A percentile compares a stretch with the other conserved stretches of the same genome.
phyloP scores from a whole-genome alignment of 2,113 vertebrate genomes.

The Passer domesticus region DNA sequence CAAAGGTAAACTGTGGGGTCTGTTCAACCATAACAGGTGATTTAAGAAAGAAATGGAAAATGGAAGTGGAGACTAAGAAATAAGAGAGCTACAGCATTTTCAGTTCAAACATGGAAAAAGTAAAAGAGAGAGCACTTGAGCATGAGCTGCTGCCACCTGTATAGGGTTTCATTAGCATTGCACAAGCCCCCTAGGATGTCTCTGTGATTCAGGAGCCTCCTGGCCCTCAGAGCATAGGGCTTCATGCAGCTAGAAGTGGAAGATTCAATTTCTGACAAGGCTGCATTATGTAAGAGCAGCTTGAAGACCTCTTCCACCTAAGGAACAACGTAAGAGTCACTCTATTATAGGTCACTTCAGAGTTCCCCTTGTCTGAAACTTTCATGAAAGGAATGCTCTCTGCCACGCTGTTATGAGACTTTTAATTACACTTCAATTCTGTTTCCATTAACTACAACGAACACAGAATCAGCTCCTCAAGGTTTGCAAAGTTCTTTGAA shows the following conservation, averaged over 20 bases:
- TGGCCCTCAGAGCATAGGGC: not conserved
- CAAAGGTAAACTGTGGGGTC: not conserved
- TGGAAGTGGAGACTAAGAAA: not conserved
- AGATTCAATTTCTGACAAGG: not conserved
- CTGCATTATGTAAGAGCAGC: not conserved
- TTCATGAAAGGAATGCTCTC: not conserved
- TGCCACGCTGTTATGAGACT: not conserved
- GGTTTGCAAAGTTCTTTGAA: not conserved
- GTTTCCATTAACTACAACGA: not conserved
- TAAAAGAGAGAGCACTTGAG: not conserved
- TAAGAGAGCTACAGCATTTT: not conserved
- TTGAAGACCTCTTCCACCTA: not conserved
- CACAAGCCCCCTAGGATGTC: not conserved
- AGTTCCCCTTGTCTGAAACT: not conserved
- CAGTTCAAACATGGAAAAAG: not conserved
- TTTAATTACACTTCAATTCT: slow-evolving; percentile 13
- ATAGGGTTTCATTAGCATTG: not conserved
- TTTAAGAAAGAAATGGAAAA: not conserved
- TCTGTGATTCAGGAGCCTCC: not conserved
- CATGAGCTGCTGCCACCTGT: not conserved
- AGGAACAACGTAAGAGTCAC: not conserved
- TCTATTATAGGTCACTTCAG: not conserved
- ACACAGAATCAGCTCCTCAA: not conserved
- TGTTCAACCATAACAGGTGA: not conserved
- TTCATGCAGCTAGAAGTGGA: not conserved